Base-by-base conservation (phyloP, 2,888 invertebrate genomes). In the Drosophila hamatofila region DNA sequence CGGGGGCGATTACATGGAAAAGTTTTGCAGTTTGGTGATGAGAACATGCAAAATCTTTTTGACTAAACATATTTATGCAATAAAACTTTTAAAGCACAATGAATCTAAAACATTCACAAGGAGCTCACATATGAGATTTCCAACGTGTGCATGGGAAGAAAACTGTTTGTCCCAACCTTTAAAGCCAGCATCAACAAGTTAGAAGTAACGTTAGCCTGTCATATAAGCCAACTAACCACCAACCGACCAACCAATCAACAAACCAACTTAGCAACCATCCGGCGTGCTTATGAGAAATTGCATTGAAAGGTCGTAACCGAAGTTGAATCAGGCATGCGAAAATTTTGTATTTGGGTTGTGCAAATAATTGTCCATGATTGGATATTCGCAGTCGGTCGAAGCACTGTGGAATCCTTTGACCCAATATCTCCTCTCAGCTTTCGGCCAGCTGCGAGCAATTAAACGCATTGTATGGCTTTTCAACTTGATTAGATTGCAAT, bases 401-500 rank as follows among this genome's bases (percentile, higher is more conserved):
- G 3, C 55, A 65, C 54, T 67, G 33, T 58, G 67, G 66, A 62
- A 71, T 71, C 48, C 69, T 67, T 62, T 64, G 66, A 66, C 35
- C 54, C 46, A 16, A 55, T 49, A 46, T 52, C 30, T 46, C 51
- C 30, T 46, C 51, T 41, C 35, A 66, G 48, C 56, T 58, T 46
- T 65, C 44, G 69, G 65, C 61, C 54, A 58, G 65, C 37, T 75
- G 59, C 67, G 51, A 78, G 67, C 78, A 83, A 85, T 85, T 78
- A 83, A 72, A 75, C 57, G 63, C 78, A 83, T 70, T 83, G 75
- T 76, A 57, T 49, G 63, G 64, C 66, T 67, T 78, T 82, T 82
- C 67, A 71, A 56, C 76, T 78, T 71, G 78, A 80, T 78, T 80
- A 71, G 71, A 76, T 66, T 73, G 83, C 42, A 82, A 78, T 80